Base-by-base conservation (phyloP, 2,888 invertebrate species). In the Odontocolon sp. region DNA sequence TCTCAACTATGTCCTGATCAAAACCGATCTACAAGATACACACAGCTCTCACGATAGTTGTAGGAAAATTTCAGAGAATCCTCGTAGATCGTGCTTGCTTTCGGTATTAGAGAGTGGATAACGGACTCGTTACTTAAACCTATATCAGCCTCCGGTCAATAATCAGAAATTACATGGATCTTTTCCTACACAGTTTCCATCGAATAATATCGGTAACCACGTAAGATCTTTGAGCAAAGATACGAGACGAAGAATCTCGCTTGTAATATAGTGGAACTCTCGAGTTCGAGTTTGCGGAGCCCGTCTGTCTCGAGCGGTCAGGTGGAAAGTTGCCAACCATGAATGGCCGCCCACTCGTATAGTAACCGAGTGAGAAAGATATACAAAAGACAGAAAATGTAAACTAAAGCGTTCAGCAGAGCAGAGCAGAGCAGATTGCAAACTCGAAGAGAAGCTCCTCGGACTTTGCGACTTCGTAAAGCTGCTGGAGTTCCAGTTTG, bases 311-410 rank as follows among this genome's bases (percentile, higher is more conserved):
- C 67, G 69, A 45, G 75, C 40, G 71, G 68, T 81, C 81, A 77
- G 79, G 80, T 80, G 81, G 77, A 81, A 75, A 79, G 71, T 50
- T 56, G 74, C 68, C 70, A 73, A 52, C 76, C 77, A 78, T 80
- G 81, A 81, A 79, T 80, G 79, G 67, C 63, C 80, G 78, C 80
- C 77, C 71, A 78, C 80, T 76, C 77, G 38, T 54, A 33, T 64
- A 36, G 54, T 45, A 52, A 3, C 14, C 45, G 33, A 54, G 54
- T 18, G 36, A 45, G 31, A 56, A 21, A 45, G 26, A n/a, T 11
- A 36, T 36, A 63, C 1, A 36, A 11, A 2, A 9, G 6, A 26
- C 18, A 2, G 9, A 11, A 26, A 50, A 26, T 26, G 3, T 14
- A 2, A 23, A 9, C 11, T 11, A 26, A 38, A n/a, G 6, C 28